Evolutionary conservation across 2,797 vertebrate genomes (phyloP).

Genomic region (Enteromius mattozi): DNA sequence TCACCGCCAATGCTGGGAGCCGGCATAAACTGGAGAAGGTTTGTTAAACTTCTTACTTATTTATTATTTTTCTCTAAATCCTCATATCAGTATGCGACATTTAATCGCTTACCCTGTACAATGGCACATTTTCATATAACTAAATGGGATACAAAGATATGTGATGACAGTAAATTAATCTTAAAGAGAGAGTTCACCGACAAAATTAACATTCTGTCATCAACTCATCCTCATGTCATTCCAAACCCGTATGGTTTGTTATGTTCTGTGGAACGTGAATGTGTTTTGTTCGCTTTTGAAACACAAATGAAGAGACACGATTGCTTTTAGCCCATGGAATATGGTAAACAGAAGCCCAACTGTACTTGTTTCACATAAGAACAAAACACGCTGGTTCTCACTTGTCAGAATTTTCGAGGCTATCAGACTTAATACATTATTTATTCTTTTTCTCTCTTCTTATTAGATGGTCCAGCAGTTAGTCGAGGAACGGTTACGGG

Average conservation of each 20-base stretch:
- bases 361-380: not conserved
- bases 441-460: constrained; percentile 1
- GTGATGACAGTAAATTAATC: not conserved
- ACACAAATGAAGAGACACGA: not conserved
- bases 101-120: not conserved
- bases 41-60: not conserved
- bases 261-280: too few relatives aligned
- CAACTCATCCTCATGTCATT: too few relatives aligned
- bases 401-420: too few relatives aligned
- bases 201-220: not conserved
- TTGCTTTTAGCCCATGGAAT: not conserved
- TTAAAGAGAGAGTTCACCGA: not conserved
- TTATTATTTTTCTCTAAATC: not conserved
- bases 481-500: constrained; percentile 87
- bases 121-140: not conserved
- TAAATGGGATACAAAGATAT: not conserved
- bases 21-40: constrained; percentile 90
- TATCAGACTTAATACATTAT: not conserved
- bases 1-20: constrained; percentile 84
- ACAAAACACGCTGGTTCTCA: not conserved
- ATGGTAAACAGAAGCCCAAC: not conserved
- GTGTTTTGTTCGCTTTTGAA: not conserved
- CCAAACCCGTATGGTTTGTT: not conserved
- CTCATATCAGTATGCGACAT: not conserved
- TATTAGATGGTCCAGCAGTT: constrained; percentile 90